Evolutionary conservation across 2,113 vertebrate genomes (phyloP).

Genomic region (Stomatorhinus ivindoensis): DNA sequence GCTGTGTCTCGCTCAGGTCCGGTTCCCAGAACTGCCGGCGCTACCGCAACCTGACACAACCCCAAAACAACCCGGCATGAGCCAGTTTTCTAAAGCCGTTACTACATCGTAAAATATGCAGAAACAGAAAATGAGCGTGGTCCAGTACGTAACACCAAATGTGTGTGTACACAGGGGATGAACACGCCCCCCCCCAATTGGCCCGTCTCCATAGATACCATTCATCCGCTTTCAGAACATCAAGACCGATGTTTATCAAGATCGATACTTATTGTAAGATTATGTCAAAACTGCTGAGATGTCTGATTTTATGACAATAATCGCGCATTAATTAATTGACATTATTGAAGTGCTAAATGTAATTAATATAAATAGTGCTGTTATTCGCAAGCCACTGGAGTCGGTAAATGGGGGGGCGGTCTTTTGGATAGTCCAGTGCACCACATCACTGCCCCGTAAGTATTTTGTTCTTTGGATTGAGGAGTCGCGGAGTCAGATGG

Average conservation of each 20-base stretch:
- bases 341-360: not conserved
- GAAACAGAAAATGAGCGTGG: not conserved
- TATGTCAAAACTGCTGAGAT: not conserved
- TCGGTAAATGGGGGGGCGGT: too few species aligned
- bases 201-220: not conserved
- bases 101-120: not conserved
- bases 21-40: conserved; percentile 24
- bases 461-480: conserved; percentile 9
- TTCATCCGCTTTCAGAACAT: not conserved
- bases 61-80: not conserved
- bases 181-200: not conserved
- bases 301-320: not conserved
- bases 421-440: not conserved
- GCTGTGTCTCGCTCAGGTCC: conserved; percentile 31
- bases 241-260: too few species aligned
- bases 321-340: not conserved
- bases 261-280: not conserved
- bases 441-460: not conserved
- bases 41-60: not conserved
- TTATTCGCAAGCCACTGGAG: not conserved
- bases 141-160: not conserved
- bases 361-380: not conserved
- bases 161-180: not conserved
- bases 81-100: not conserved
- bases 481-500: conserved; percentile 14